Base-by-base conservation (phyloP, 2,888 invertebrate genomes). In the Cylloceria caligata region DNA sequence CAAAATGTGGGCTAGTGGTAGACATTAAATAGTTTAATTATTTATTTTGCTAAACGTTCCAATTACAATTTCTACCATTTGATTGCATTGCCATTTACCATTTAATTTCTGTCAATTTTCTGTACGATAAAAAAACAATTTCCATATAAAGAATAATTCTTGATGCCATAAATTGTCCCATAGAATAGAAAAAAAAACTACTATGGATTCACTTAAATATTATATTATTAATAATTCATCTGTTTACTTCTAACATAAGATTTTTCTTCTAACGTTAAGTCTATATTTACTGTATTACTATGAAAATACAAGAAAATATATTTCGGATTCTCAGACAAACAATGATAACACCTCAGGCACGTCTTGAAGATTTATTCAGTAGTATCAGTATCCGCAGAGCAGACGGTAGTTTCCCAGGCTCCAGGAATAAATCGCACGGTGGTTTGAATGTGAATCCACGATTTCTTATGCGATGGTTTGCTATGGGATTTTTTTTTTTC, bases 401-500 rank as follows among this genome's bases (percentile, higher is more conserved):
- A 64, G 55, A 19, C 36, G 67, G 39, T 24, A 36, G 42, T 72
- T 64, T 21, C 42, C 39, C 67, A 67, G 49, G 36, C 39, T 16
- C 13, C 36, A 19, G 52, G 47, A 72, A 80, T 72, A 49, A 68
- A 62, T 73, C 24, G 21, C 24, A 57, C 36, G 49, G 47, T 36
- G 39, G 24, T 60, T 57, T 55, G 42, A 64, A 3, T 36, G 27
- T 49, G 34, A 19, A 13, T 42, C 16, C 36, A 65, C n/a, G 55
- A 36, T 21, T 21, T 55, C 39, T 64, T 57, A 65, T 62, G 71
- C 34, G 45, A 30, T 39, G 6, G 11, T 55, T 39, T 34, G 34
- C 62, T 67, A 76, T 68, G 76, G 76, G 74, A 67, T 39, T 79
- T 73, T 71, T 49, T 69, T 39, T 79, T 73, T 71, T 49, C 27